These are phyloP conservation scores for Aotus griseimembra DNA, from an alignment of 2,797 vertebrate genomes.

Conservation along the genomic window DNA sequence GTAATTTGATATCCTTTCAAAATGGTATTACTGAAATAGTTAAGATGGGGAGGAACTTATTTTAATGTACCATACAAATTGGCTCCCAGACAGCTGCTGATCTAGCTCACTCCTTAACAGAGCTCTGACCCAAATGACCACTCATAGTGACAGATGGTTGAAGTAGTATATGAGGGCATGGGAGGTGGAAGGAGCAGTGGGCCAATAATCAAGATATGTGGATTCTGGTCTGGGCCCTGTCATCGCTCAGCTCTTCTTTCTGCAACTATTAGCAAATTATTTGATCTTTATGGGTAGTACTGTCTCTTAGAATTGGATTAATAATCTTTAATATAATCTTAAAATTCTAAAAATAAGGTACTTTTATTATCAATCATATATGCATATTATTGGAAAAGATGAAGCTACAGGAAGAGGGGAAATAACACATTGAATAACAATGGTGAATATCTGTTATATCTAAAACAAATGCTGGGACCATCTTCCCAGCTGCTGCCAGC, in stretches of 20 bases:
- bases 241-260: not conserved
- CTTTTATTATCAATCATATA: not conserved
- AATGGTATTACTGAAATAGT: not conserved
- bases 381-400: not conserved
- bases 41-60: not conserved
- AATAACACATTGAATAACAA: not conserved
- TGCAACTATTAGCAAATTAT: not conserved
- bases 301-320: not conserved
- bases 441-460: not conserved
- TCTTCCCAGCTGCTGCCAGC: not conserved
- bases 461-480: not conserved
- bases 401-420: not conserved
- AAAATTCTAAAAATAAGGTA: slow-evolving; percentile 22
- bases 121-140: not conserved
- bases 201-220: not conserved
- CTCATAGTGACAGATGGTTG: not conserved
- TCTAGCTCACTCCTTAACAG: not conserved
- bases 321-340: not conserved
- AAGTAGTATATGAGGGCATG: not conserved
- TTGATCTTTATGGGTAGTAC: not conserved
- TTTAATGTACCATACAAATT: not conserved
- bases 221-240: not conserved
- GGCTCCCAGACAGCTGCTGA: not conserved
- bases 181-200: not conserved
- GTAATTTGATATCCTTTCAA: not conserved